Percentiles rank a stretch among this genome's conserved stretches.
Evolutionary conservation across 2,888 invertebrate species (phyloP).

Genomic region (Salticus scenicus): DNA sequence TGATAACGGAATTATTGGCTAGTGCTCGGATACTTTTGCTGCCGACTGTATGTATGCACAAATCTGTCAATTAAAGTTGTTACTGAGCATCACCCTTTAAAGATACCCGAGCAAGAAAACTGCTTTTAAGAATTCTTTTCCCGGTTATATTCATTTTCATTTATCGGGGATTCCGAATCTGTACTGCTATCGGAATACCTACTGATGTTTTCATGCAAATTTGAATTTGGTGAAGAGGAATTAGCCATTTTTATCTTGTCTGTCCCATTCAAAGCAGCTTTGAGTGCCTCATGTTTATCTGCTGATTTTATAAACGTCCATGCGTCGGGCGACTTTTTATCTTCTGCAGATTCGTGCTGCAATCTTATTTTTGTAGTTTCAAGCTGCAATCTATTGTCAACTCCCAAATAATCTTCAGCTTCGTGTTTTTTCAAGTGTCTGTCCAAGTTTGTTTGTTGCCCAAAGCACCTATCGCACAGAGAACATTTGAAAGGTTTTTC

Average conservation of each 20-base stretch:
- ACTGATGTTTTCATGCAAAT: not conserved
- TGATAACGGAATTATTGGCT: too few relatives aligned
- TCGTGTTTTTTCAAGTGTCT: constrained; percentile 97
- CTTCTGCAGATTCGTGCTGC: not conserved
- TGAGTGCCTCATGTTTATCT: not conserved
- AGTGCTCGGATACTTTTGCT: too few relatives aligned
- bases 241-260: not conserved
- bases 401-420: constrained; percentile 82
- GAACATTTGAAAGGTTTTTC: constrained; percentile 97
- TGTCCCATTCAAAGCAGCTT: constrained; percentile 7
- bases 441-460: constrained; percentile 98
- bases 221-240: not conserved
- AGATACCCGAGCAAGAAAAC: too few relatives aligned
- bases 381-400: constrained; percentile 78
- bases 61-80: too few relatives aligned
- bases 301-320: not conserved
- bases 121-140: constrained; percentile 7
- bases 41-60: too few relatives aligned
- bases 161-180: constrained; percentile 13
- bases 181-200: constrained; percentile 21
- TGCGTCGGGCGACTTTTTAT: not conserved
- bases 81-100: too few relatives aligned
- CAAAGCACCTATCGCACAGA: constrained; percentile 96
- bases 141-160: constrained; percentile 5
- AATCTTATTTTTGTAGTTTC: constrained; percentile 75